Base-by-base conservation (phyloP, 2,113 vertebrate genomes). In the Centrocercus urophasianus region DNA sequence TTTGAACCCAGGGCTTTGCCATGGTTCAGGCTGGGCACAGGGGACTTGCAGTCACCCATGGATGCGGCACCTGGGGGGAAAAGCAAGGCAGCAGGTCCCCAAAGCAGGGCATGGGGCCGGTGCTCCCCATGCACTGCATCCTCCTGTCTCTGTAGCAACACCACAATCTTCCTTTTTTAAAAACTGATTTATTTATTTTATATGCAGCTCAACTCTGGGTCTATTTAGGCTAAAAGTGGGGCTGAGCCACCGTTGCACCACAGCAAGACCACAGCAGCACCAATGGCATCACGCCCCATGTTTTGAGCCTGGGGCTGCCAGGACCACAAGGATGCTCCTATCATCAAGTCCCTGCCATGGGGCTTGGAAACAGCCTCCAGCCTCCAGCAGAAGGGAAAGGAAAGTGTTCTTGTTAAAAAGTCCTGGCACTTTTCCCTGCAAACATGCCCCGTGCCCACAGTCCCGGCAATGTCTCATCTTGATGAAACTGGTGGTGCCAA, bases 261-360 rank as follows among this genome's bases (percentile, higher is more conserved):
- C 3, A 71, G 17, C 15, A 56, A 80, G 61, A 24, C 47, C 2
- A 1, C 17, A 85, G 71, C 61, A 38, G 38, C n/a, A 79, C 32
- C 32, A 47, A 1, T 47, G 48, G 20, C 57, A 25, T 61, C 0
- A 0, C 3, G 25, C 17, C 6, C 0, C 0, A 10, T 15, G 22
- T 48, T 89, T 59, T 60, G 28, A 34, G 34, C 18, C 38, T 32
- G 32, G 47, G 60, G 34, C 22, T 10, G 60, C 65, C 65, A 81
- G 43, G 21, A 32, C 20, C 6, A 1, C 36, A 22, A 28, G 59
- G 78, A 42, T 3, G 5, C 18, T 25, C n/a, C 52, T 54, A 9
- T 54, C 60, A 30, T 24, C 42, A 30, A 28, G 52, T 71, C 24
- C 13, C 14, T 21, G 60, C 22, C 59, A 45, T 1, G 0, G 15